phyloP scores from a whole-genome alignment of 2,797 vertebrate genomes.

The Notolepis coatsorum region DNA sequence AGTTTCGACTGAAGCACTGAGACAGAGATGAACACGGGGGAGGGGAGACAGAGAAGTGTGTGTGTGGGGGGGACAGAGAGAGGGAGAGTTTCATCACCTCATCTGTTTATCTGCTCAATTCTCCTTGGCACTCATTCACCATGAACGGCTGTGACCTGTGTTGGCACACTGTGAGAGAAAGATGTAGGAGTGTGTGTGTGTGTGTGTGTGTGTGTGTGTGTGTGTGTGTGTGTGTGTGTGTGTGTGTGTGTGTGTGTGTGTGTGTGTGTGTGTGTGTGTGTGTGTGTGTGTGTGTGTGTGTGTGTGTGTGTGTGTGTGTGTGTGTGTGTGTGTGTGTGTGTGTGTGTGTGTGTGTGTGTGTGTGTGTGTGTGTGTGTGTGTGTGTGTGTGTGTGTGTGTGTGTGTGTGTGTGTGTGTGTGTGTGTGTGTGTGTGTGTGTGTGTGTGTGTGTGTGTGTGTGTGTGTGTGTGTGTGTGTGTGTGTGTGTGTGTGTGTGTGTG shows the following conservation, averaged over 20 bases:
- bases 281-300: slow-evolving; percentile 23
- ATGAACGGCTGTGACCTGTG: slow-evolving; percentile 65
- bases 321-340: slow-evolving; percentile 7
- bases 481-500: too few species aligned
- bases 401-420: not conserved
- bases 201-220: not conserved
- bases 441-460: slow-evolving; percentile 5
- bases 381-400: slow-evolving; percentile 17
- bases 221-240: not conserved
- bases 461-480: slow-evolving; percentile 38
- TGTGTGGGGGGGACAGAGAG: not conserved
- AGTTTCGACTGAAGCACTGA: slow-evolving; percentile 30
- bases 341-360: slow-evolving; percentile 20
- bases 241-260: slow-evolving; percentile 11
- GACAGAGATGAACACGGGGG: not conserved
- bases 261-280: slow-evolving; percentile 20
- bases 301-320: slow-evolving; percentile 27
- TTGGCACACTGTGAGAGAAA: slow-evolving; percentile 52
- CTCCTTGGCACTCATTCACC: slow-evolving; percentile 66
- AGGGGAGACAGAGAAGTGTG: not conserved
- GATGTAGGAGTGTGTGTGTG: slow-evolving; percentile 23
- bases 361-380: not conserved
- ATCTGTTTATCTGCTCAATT: slow-evolving; percentile 65
- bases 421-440: slow-evolving; percentile 7
- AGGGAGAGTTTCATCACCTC: slow-evolving; percentile 29